A percentile compares a stretch with the other conserved stretches of the same genome.
Evolutionary conservation across 2,888 invertebrate genomes (phyloP).

Genomic region (Heliconius sara): DNA sequence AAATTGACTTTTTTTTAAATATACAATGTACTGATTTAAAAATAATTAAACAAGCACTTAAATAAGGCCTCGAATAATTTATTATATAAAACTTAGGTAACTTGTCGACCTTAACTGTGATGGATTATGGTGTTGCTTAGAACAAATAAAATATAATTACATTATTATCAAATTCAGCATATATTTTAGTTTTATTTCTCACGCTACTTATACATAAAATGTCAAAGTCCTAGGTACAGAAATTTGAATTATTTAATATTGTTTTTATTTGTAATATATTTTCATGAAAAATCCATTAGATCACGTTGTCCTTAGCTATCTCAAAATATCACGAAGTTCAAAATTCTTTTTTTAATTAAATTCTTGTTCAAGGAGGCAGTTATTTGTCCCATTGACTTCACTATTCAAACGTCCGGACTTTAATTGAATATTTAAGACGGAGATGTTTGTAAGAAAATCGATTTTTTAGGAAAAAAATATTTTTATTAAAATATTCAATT

Average conservation of each 20-base stretch:
- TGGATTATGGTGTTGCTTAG: conserved; percentile 40
- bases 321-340: conserved; percentile 14
- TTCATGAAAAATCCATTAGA: not conserved
- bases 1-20: not conserved
- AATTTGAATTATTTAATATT: not conserved
- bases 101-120: conserved; percentile 42
- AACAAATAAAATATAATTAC: conserved; percentile 16
- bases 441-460: conserved; percentile 12
- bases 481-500: not conserved
- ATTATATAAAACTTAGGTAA: conserved; percentile 32
- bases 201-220: conserved; percentile 12
- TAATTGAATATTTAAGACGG: conserved; percentile 18
- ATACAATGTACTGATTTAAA: not conserved
- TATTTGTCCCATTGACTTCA: conserved; percentile 22
- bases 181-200: conserved; percentile 2
- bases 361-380: conserved; percentile 25
- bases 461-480: not conserved
- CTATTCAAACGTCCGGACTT: conserved; percentile 13
- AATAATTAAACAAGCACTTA: conserved; percentile 33
- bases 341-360: conserved; percentile 19
- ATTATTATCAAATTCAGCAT: not conserved
- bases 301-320: conserved; percentile 5
- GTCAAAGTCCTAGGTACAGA: not conserved
- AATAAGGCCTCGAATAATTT: conserved; percentile 41
- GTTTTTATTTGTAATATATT: not conserved